Evolutionary conservation across 2,797 vertebrate species (phyloP).

Genomic region (Megaceryle alcyon): DNA sequence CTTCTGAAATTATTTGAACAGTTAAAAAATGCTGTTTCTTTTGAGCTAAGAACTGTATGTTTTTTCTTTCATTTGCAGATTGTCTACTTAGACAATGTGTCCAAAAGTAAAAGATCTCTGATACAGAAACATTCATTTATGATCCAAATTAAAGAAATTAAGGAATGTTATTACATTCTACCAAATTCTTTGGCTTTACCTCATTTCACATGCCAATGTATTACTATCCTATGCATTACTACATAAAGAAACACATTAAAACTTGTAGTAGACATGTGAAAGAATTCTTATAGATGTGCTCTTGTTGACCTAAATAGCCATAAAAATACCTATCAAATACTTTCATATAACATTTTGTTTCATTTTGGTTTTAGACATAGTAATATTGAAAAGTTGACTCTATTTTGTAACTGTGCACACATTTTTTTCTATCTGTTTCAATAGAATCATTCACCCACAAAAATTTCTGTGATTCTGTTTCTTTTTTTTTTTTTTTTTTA

Average conservation of each 20-base stretch:
- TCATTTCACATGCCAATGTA: not conserved
- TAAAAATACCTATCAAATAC: not conserved
- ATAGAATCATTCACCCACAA: not conserved
- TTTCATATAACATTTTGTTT: not conserved
- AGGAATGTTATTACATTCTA: not conserved
- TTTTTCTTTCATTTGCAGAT: not conserved
- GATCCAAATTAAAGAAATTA: not conserved
- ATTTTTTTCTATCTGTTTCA: not conserved
- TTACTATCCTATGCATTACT: not conserved
- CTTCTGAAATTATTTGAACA: not conserved
- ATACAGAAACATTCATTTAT: not conserved
- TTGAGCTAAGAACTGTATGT: not conserved
- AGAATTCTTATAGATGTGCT: not conserved
- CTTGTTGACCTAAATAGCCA: not conserved
- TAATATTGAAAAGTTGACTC: not conserved
- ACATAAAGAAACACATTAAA: not conserved
- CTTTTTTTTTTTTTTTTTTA: no score
- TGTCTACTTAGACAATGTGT: not conserved
- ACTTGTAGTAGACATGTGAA: not conserved
- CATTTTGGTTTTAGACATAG: not conserved
- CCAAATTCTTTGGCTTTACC: not conserved
- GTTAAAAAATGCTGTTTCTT: not conserved
- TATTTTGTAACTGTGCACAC: not conserved
- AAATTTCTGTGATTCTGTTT: not conserved
- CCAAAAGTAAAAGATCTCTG: not conserved